Evolutionary conservation across 2,797 vertebrate genomes (phyloP), one percentile per base, ranked within the genome.

Genomic region (Aldrovandia affinis): DNA sequence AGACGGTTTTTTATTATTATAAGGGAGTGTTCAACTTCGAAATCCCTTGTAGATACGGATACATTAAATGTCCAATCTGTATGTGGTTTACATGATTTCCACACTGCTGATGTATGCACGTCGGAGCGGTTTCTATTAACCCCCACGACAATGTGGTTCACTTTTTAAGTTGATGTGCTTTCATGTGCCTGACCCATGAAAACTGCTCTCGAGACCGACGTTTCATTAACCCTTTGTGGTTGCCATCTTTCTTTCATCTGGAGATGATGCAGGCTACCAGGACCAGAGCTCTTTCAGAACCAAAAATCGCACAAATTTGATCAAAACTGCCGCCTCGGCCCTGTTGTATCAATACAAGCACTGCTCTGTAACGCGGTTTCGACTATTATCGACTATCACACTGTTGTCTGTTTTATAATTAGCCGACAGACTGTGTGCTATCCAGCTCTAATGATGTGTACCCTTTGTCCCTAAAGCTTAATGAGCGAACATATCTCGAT

Each of bases 211-310:
- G 90, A n/a, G 85, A 87, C 80, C 87, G 84, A 54, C 90, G 89
- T 91, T 85, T 90, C 85, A 86, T 92, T 92, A 90, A 89, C 89
- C 89, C 88, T 83, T 84, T 57, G n/a, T 75, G 78, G 83, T 81
- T 80, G 10, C 70, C 30, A 14, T 25, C 15, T 57, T 57, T 15
- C 55, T 57, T 57, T 57, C 15, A 2, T 14, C 18, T 57, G 55
- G 2, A 14, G 2, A 57, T 7, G 10, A 57, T 15, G 18, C 55
- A 57, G 55, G 55, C 55, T 7, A 57, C 18, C 55, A 2, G 55
- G 12, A 57, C 55, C 55, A 14, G 18, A 10, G 10, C 18, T 57
- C 55, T 57, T 20, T 12, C 12, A 52, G 50, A 4, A 12, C 50
- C 4, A 52, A 12, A 52, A 52, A 52, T 52, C 12, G 50, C 50